Base-by-base conservation (phyloP, 2,113 vertebrate genomes). In the Dipodomys merriami region DNA sequence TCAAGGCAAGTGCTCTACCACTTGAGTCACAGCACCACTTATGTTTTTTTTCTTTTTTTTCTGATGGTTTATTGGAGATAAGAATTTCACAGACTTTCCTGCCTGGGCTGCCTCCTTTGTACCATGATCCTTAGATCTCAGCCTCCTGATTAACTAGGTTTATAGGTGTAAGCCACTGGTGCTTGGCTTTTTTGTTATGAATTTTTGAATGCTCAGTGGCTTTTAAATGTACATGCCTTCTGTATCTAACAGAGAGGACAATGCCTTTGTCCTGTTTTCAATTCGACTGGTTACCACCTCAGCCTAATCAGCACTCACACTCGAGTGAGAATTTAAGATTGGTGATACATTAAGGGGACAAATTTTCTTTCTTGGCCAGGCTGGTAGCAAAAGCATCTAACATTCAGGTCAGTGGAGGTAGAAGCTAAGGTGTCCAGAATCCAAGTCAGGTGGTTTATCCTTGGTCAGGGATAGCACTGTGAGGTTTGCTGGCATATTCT, bases 381-480 rank as follows among this genome's bases (percentile, higher is more conserved):
- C 6, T 19, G 18, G 13, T 2, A 16, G 7, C 5, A 64, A 85
- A 68, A n/a, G 7, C 1, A 2, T 23, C 2, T 7, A 53, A 4
- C 1, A 25, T 68, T 90, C 25, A 78, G 13, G 8, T 46, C n/a
- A 44, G 18, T 81, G 53, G 19, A 23, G 11, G 7, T 6, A 6
- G 57, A 22, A 12, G 39, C 19, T 44, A 15, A n/a, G 29, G 8
- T 6, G 7, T 29, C 29, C 44, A 29, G 68, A 15, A 72, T 4
- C 2, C 6, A 11, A 22, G 2, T 6, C 15, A 39, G 12, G 1
- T 71, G 8, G 22, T 2, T 25, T 23, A 2, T 20, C 20, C 72
- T 64, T 49, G 20, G 22, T 39, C 3, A 6, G 67, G 8, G 8
- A 11, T 10, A 57, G 11, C 25, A 67, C 65, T 18, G 0, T 20